phyloP scores from a whole-genome alignment of 2,888 invertebrate species.

The Thysanoteuthis rhombus region DNA sequence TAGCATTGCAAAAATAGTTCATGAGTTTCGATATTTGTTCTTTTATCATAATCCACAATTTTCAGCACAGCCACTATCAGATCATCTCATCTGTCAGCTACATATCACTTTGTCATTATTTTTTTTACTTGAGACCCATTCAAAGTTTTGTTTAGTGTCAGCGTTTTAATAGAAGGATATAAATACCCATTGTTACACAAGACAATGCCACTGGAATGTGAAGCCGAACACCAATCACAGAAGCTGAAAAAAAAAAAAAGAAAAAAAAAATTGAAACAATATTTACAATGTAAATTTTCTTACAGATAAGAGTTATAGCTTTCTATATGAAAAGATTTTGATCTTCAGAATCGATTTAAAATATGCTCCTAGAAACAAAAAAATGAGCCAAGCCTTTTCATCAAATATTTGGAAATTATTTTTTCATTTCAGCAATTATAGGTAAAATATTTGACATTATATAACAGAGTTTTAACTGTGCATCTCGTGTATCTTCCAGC shows the following conservation, averaged over 20 bases:
- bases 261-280: background rate
- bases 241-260: slow-evolving; percentile 52
- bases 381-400: no score
- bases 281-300: no score
- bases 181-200: slow-evolving; percentile 66
- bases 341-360: background rate
- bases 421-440: no score
- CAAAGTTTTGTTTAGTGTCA: background rate
- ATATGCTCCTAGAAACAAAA: no score
- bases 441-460: no score
- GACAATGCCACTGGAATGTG: slow-evolving; percentile 66
- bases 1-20: background rate
- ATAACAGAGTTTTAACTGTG: no score
- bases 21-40: background rate
- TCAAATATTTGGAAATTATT: no score
- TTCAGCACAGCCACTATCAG: no score
- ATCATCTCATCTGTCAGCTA: no score
- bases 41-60: no score
- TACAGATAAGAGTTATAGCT: background rate
- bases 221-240: slow-evolving; percentile 69
- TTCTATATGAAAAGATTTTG: background rate
- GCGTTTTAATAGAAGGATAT: slow-evolving; percentile 63
- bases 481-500: no score
- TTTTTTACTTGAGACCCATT: background rate
- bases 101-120: background rate